Base-by-base conservation (phyloP, 2,888 invertebrate species). In the Dysmachus trigonus region DNA sequence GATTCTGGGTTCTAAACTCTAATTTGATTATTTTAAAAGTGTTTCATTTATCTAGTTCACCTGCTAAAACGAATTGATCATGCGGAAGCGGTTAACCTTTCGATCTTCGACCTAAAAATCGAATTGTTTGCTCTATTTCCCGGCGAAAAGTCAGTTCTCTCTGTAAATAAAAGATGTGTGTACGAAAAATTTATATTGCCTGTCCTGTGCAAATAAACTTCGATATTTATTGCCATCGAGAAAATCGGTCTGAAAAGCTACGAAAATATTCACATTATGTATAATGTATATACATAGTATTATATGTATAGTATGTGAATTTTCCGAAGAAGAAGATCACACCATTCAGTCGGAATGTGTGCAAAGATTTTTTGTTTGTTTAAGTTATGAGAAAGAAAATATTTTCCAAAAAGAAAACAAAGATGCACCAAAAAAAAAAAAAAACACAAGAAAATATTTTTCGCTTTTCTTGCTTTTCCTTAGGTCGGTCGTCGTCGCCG, bases 201-300 rank as follows among this genome's bases (percentile, higher is more conserved):
- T 30, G 53, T 8, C n/a, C 33, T n/a, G 53, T 53, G 18, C 81
- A 81, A 81, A 81, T 81, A 81, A 81, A 81, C 81, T 81, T 53
- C 18, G 2, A 33, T 53, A 81, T 47, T 81, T 81, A 81, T 81
- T 31, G 13, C 62, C n/a, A 15, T 47, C 81, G 15, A 18, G 51
- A 27, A 81, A 81, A 31, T 81, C 10, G 53, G 15, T 6, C 33
- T 35, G 62, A 31, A 35, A 81, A 53, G 18, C 22, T 81, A 33
- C 30, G 62, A 6, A 27, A 22, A 27, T 62, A 8, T 7, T 10
- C 62, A 10, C 27, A 47, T n/a, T 41, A 18, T 18, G 18, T 51
- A n/a, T 62, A 53, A n/a, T n/a, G n/a, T n/a, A n/a, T n/a, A n/a
- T n/a, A n/a, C n/a, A n/a, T n/a, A n/a, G n/a, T n/a, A n/a, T n/a